These are phyloP conservation scores for Poeciliopsis occidentalis DNA, from an alignment of 2,113 vertebrate species.

Conservation along the genomic window DNA sequence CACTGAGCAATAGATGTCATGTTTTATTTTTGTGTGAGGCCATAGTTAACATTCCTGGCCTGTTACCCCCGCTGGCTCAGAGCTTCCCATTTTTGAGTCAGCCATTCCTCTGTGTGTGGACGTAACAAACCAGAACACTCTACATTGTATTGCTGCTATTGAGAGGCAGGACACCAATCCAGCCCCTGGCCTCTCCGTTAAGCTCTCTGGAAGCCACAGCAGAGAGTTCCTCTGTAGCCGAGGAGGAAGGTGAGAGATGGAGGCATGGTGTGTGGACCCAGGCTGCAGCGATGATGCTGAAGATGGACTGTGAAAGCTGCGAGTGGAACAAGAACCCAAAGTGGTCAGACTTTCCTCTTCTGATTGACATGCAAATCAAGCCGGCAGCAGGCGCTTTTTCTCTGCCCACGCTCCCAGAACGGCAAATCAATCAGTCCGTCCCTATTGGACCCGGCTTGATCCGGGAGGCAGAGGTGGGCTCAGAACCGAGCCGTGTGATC, in stretches of 20 bases:
- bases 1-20: constrained; percentile 2
- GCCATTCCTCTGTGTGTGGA: constrained; percentile 72
- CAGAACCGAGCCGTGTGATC: constrained; percentile 29
- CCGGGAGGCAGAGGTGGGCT: constrained; percentile 31
- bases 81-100: constrained; percentile 68
- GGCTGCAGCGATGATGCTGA: constrained; percentile 13
- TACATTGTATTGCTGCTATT: constrained; percentile 74
- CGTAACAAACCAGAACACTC: constrained; percentile 77
- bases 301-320: constrained; percentile 21
- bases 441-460: constrained; percentile 31
- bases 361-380: constrained; percentile 68
- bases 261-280: constrained; percentile 21
- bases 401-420: constrained; percentile 59
- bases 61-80: constrained; percentile 33
- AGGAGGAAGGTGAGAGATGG: constrained; percentile 22
- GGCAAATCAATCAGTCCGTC: constrained; percentile 55
- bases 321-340: constrained; percentile 36
- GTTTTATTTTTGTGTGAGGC: constrained; percentile 37
- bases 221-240: constrained; percentile 44
- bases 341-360: constrained; percentile 17
- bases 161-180: constrained; percentile 59
- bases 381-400: constrained; percentile 56
- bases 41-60: constrained; percentile 59
- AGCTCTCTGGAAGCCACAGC: constrained; percentile 61
- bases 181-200: constrained; percentile 55